These are phyloP conservation scores for Macrophya annulata DNA, from an alignment of 2,888 invertebrate genomes.

Conservation along the genomic window DNA sequence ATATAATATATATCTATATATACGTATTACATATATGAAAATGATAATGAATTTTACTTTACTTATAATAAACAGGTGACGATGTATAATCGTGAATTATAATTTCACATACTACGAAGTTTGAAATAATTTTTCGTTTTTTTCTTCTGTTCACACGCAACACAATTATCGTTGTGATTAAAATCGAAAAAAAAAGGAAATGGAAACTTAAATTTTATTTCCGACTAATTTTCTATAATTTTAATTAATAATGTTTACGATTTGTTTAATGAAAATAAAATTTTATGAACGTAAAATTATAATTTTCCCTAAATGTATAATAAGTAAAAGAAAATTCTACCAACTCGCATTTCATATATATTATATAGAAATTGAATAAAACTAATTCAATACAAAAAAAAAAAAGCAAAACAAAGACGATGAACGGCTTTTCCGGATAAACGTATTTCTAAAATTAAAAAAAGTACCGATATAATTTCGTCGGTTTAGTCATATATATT, in stretches of 20 bases:
- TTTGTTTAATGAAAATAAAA: not conserved
- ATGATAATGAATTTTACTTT: conserved; percentile 41
- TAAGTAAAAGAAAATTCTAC: not conserved
- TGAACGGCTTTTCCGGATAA: not conserved
- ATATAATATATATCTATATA: conserved; percentile 28
- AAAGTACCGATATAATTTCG: conserved; percentile 3
- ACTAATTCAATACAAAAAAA: conserved; percentile 59
- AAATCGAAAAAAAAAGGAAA: too few species aligned
- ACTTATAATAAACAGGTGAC: not conserved
- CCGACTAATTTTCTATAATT: not conserved
- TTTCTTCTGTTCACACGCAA: not conserved
- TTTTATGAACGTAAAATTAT: not conserved
- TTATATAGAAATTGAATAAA: conserved; percentile 56
- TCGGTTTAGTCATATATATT: conserved; percentile 19
- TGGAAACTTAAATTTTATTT: not conserved
- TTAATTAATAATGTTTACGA: not conserved
- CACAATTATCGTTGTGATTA: not conserved
- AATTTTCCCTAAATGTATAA: not conserved
- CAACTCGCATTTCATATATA: not conserved
- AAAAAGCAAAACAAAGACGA: conserved; percentile 55
- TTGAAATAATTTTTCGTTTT: not conserved
- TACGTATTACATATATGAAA: not conserved
- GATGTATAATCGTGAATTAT: not conserved
- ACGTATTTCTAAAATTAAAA: not conserved
- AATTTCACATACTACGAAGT: not conserved